Percentiles rank a stretch among this genome's conserved stretches.
Evolutionary conservation across 2,888 invertebrate species (phyloP).

Genomic region (Theretra japonica): DNA sequence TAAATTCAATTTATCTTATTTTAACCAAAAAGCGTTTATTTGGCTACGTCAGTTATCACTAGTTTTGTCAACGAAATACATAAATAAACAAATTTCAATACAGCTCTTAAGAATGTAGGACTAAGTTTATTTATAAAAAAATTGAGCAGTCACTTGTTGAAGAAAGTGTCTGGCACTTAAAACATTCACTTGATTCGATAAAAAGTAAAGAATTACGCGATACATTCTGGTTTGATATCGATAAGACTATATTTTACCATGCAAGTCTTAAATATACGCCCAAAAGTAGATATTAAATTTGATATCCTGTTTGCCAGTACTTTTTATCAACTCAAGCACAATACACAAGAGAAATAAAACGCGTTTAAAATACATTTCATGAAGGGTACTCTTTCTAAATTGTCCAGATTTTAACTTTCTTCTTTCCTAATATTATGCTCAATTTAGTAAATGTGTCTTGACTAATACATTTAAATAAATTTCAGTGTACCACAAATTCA

Average conservation of each 20-base stretch:
- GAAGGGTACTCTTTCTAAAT: neutral
- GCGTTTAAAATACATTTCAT: constrained; percentile 5
- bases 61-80: neutral
- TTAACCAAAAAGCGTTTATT: constrained; percentile 1
- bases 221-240: neutral
- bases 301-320: neutral
- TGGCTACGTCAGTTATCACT: constrained; percentile 7
- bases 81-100: constrained; percentile 11
- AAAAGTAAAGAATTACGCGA: neutral
- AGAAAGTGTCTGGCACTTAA: constrained; percentile 22
- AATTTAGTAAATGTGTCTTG: neutral
- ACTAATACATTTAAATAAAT: neutral
- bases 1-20: neutral
- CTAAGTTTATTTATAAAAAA: neutral
- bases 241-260: neutral
- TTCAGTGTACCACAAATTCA: no score
- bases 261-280: neutral
- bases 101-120: neutral
- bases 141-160: constrained; percentile 17
- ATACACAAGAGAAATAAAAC: neutral
- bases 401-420: no score
- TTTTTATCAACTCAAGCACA: neutral
- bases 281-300: neutral
- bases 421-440: neutral
- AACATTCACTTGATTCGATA: constrained; percentile 1